These are phyloP conservation scores for Mesocricetus auratus DNA, from an alignment of 2,113 vertebrate species.

Conservation along the genomic window DNA sequence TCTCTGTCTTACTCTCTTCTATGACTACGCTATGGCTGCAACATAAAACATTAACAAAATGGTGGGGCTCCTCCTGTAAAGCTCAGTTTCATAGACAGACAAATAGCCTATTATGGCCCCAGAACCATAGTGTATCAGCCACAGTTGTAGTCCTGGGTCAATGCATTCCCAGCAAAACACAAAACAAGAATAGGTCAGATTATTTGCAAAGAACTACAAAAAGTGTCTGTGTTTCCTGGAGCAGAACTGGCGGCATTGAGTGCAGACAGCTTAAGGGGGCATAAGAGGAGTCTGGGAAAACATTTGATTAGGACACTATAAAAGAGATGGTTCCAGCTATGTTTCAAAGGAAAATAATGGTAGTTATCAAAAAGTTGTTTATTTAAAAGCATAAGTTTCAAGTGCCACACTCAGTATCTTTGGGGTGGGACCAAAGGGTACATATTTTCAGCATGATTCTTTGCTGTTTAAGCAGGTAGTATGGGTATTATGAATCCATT, in stretches of 20 bases:
- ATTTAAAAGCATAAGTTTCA: background rate
- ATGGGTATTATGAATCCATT: background rate
- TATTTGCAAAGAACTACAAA: conserved; percentile 12
- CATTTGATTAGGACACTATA: conserved; percentile 7
- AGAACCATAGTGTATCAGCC: background rate
- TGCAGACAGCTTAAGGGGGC: background rate
- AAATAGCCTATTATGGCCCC: background rate
- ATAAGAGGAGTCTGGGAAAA: background rate
- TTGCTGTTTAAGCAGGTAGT: background rate
- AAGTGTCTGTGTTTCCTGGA: background rate
- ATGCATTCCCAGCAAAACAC: background rate
- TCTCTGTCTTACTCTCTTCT: background rate
- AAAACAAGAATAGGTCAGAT: background rate
- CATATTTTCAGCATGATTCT: background rate
- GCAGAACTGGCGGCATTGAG: background rate
- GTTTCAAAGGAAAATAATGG: background rate
- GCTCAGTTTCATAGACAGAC: background rate
- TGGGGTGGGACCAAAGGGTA: background rate
- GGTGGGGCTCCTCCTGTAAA: background rate
- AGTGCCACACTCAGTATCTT: background rate
- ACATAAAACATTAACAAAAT: background rate
- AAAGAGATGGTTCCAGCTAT: background rate
- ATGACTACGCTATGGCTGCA: background rate
- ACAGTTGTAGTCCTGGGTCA: background rate
- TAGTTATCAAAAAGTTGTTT: background rate